Evolutionary conservation across 1,140 invertebrate genomes (phyloP).

Genomic region (Drosophila simulans): DNA sequence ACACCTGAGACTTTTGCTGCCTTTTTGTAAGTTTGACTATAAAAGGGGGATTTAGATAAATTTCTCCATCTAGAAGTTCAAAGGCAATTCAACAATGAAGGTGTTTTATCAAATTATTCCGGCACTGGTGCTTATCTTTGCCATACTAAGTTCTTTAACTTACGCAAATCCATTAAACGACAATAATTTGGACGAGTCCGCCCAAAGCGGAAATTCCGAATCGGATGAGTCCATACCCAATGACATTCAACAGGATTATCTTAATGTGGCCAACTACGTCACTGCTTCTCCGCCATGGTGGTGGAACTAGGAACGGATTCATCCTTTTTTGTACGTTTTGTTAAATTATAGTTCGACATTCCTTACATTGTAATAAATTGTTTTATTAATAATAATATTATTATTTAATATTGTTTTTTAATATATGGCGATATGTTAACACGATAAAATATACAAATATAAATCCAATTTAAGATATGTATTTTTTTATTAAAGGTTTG

Average conservation of each 20-base stretch:
- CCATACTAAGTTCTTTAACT: background rate
- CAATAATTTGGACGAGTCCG: background rate
- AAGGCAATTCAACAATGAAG: constrained; percentile 14
- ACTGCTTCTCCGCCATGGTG: constrained; percentile 34
- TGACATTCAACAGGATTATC: constrained; percentile 19
- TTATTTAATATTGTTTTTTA: too few species aligned
- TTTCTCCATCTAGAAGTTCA: constrained; percentile 11
- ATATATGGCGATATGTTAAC: too few species aligned
- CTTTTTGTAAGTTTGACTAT: constrained; percentile 1
- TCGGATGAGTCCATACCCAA: background rate
- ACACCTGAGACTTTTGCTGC: constrained; percentile 9
- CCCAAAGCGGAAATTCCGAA: background rate
- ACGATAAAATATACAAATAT: too few species aligned
- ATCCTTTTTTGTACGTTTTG: background rate
- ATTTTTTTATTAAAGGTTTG: too few species aligned
- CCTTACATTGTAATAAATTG: too few species aligned
- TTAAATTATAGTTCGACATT: background rate
- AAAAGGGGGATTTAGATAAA: background rate
- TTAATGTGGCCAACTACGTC: constrained; percentile 33
- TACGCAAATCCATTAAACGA: background rate
- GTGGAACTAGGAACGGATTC: constrained; percentile 5
- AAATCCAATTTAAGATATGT: too few species aligned
- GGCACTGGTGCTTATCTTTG: constrained; percentile 14
- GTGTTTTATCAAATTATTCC: constrained; percentile 2
- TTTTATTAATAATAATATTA: too few species aligned